phyloP scores from a whole-genome alignment of 2,113 vertebrate genomes.

The Hystrix cristata region DNA sequence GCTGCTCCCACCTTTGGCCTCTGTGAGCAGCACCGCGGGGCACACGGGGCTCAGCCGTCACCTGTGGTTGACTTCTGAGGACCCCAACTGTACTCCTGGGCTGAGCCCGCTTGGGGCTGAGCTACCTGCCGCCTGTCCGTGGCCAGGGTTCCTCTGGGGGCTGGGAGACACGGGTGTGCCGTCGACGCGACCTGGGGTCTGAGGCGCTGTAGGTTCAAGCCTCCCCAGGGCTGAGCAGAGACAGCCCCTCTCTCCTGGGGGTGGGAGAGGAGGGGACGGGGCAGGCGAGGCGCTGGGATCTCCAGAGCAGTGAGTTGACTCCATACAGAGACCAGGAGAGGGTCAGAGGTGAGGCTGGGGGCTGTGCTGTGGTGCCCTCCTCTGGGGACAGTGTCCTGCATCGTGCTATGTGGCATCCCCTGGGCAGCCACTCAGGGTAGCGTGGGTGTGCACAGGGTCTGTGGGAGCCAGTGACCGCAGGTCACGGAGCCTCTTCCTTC shows the following conservation, averaged over 20 bases:
- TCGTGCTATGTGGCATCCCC: rapidly evolving
- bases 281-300: too few relatives aligned
- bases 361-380: not conserved
- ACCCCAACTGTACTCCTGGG: not conserved
- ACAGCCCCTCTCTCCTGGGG: too few relatives aligned
- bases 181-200: too few relatives aligned
- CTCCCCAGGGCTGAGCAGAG: too few relatives aligned
- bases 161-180: too few relatives aligned
- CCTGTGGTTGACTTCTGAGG: not conserved
- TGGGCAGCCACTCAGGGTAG: rapidly evolving
- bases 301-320: too few relatives aligned
- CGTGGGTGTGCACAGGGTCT: rapidly evolving
- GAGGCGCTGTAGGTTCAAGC: too few relatives aligned
- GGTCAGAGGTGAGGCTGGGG: rapidly evolving
- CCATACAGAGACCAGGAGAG: not conserved
- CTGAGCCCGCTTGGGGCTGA: not conserved
- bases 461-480: rapidly evolving
- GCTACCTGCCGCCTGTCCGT: not conserved
- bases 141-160: too few relatives aligned
- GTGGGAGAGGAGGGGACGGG: too few relatives aligned
- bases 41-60: too few relatives aligned
- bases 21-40: too few relatives aligned
- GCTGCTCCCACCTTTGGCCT: not conserved
- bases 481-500: not conserved
- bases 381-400: not conserved